phyloP scores from a whole-genome alignment of 2,797 vertebrate species.

The Cossypha heuglini region DNA sequence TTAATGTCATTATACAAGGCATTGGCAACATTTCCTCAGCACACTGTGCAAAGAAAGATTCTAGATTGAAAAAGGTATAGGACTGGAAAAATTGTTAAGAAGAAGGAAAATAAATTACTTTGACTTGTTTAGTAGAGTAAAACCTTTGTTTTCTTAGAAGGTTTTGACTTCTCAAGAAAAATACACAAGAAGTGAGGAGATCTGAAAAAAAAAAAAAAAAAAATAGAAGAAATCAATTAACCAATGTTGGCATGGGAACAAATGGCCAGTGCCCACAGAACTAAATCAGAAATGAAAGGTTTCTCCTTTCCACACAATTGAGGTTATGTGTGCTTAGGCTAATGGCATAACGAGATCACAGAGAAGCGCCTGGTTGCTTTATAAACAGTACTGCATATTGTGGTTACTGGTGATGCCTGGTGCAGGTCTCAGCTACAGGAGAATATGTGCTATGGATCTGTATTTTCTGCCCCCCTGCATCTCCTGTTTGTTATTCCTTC shows the following conservation, averaged over 20 bases:
- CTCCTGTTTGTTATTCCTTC: background rate
- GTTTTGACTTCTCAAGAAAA: background rate
- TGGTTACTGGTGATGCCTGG: background rate
- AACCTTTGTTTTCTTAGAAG: background rate
- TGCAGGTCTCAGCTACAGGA: background rate
- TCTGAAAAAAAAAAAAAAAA: background rate
- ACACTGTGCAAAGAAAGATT: background rate
- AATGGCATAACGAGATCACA: background rate
- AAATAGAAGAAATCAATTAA: background rate
- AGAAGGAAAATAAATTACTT: background rate
- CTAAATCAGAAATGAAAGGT: background rate
- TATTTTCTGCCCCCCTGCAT: background rate
- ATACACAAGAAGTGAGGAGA: background rate
- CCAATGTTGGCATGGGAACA: background rate
- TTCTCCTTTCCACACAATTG: background rate
- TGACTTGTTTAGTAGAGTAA: background rate
- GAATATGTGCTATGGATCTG: background rate
- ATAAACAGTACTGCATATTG: background rate
- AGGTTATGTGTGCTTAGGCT: background rate
- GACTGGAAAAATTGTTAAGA: background rate
- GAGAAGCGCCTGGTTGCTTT: accelerated
- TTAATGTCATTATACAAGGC: background rate
- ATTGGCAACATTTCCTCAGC: background rate
- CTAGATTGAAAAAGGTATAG: background rate
- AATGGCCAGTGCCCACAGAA: background rate